Evolutionary conservation across 2,797 vertebrate genomes (phyloP).

Genomic region (Enteromius afrohamiltoni): DNA sequence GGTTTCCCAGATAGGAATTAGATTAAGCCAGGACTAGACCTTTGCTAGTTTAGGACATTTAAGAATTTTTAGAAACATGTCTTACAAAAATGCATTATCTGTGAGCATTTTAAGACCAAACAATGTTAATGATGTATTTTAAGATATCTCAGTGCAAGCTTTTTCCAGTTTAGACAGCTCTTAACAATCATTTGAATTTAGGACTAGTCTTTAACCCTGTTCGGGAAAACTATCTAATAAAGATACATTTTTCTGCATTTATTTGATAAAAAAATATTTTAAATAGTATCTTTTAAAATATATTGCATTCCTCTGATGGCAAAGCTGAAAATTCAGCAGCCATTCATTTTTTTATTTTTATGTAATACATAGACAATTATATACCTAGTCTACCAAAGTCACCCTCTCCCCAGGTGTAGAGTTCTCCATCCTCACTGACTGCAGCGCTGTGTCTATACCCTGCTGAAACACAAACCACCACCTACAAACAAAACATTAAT

Average conservation of each 20-base stretch:
- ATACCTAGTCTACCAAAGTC: conserved; percentile 84
- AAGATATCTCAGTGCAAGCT: too few species aligned
- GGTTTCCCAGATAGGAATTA: too few species aligned
- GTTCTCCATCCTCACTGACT: conserved; percentile 83
- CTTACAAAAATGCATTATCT: too few species aligned
- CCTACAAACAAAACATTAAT: conserved; percentile 64
- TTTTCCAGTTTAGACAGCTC: too few species aligned
- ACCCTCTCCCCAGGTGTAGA: conserved; percentile 86
- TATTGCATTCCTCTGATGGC: neutral
- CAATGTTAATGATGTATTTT: too few species aligned
- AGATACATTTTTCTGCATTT: neutral
- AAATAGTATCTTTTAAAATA: neutral
- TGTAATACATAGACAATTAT: neutral
- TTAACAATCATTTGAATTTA: too few species aligned
- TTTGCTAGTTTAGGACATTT: too few species aligned
- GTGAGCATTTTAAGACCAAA: too few species aligned
- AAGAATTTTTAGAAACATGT: too few species aligned
- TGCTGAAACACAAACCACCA: conserved; percentile 84
- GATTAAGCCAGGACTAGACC: too few species aligned
- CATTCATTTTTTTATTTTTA: neutral
- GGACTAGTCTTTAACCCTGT: too few species aligned
- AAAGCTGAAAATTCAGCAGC: neutral
- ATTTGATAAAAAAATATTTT: neutral
- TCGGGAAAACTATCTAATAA: too few species aligned
- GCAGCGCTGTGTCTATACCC: conserved; percentile 85